Percentiles rank a stretch among this genome's conserved stretches.
phyloP scores from a whole-genome alignment of 2,113 vertebrate species.

The Zingel zingel region DNA sequence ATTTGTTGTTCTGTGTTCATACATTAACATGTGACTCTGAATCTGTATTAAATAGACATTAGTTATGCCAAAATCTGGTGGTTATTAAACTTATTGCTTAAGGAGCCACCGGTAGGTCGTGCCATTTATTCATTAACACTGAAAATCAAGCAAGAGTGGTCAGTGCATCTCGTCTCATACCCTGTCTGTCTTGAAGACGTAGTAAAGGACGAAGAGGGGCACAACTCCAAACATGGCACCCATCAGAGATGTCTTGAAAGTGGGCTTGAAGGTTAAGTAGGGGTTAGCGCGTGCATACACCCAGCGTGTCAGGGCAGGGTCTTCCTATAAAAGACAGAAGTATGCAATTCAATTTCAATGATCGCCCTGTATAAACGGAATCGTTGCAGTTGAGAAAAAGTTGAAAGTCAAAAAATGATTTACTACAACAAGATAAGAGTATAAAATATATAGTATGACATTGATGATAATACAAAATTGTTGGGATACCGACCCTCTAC shows the following conservation, averaged over 20 bases:
- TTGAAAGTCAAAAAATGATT: not conserved
- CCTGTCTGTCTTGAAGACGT: slow-evolving; percentile 85
- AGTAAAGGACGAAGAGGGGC: slow-evolving; percentile 85
- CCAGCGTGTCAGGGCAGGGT: slow-evolving; percentile 91
- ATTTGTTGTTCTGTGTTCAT: not conserved
- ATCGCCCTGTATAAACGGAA: not conserved
- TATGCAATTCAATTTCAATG: not conserved
- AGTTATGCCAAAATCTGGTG: not conserved
- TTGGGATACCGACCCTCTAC: not conserved
- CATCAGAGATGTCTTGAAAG: slow-evolving; percentile 87
- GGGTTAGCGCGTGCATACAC: slow-evolving; percentile 85
- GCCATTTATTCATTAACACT: not conserved
- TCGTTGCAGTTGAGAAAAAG: not conserved
- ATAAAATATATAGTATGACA: not conserved
- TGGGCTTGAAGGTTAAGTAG: slow-evolving; percentile 86
- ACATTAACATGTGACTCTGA: not conserved
- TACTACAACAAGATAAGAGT: not conserved
- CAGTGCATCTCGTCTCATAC: slow-evolving; percentile 75
- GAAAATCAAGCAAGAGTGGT: not conserved
- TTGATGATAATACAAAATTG: not conserved
- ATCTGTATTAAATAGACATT: not conserved
- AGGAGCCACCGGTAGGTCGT: not conserved
- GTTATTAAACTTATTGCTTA: not conserved
- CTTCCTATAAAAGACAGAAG: slow-evolving; percentile 83
- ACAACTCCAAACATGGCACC: slow-evolving; percentile 81